These are phyloP conservation scores for Melangyna quadrimaculata DNA, from an alignment of 2,888 invertebrate species.

Conservation along the genomic window DNA sequence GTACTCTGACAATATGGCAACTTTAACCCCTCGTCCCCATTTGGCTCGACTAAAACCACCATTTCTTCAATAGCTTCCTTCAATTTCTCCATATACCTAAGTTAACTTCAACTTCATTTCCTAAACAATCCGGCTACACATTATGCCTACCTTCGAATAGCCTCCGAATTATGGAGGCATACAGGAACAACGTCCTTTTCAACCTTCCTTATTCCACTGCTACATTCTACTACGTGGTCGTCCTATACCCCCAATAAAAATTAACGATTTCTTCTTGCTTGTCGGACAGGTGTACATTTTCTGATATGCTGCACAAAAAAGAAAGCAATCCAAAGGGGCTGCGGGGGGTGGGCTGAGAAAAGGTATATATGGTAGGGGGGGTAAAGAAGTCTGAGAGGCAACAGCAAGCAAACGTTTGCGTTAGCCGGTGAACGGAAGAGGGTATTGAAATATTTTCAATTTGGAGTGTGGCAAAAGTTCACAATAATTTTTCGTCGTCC, in stretches of 20 bases:
- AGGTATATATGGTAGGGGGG: neutral
- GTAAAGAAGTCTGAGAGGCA: neutral
- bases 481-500: conserved; percentile 36
- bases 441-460: conserved; percentile 67
- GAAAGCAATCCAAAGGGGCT: conserved; percentile 10
- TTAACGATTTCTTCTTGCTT: conserved; percentile 66
- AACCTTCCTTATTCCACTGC: neutral
- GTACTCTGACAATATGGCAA: neutral
- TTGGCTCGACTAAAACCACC: conserved; percentile 16
- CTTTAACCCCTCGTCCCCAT: neutral
- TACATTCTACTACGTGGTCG: neutral
- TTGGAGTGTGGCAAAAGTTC: conserved; percentile 59
- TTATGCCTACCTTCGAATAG: conserved; percentile 65
- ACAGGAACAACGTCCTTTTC: conserved; percentile 39
- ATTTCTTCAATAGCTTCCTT: conserved; percentile 36
- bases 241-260: conserved; percentile 65
- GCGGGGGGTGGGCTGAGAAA: neutral
- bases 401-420: conserved; percentile 7
- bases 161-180: no score
- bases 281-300: conserved; percentile 70
- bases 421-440: conserved; percentile 33
- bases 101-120: conserved; percentile 64
- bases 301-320: conserved; percentile 60
- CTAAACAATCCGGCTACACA: conserved; percentile 65
- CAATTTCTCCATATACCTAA: conserved; percentile 43